phyloP scores from a whole-genome alignment of 2,888 invertebrate genomes.

The Acronicta alni region DNA sequence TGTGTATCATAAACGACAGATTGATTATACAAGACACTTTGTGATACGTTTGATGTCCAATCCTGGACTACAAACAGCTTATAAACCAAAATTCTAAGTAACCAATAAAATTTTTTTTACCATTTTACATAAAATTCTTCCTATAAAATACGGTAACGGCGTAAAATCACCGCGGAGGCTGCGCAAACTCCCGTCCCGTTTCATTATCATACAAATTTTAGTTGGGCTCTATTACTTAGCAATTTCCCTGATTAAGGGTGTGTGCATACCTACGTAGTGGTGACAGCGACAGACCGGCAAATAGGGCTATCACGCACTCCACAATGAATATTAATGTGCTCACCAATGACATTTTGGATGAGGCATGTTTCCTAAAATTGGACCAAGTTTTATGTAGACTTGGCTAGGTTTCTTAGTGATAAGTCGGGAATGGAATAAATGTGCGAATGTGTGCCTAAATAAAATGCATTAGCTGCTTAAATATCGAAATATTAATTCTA shows the following conservation, averaged over 20 bases:
- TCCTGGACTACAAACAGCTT: too few relatives aligned
- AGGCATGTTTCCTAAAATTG: conserved; percentile 56
- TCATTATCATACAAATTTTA: conserved; percentile 81
- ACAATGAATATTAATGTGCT: conserved; percentile 81
- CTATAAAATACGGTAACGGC: conserved; percentile 30
- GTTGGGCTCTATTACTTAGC: conserved; percentile 78
- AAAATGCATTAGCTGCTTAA: not conserved
- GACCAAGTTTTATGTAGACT: conserved; percentile 53
- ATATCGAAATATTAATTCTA: not conserved
- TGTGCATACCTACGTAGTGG: conserved; percentile 67
- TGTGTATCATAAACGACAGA: too few relatives aligned
- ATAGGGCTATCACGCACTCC: conserved; percentile 75
- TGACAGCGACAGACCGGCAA: conserved; percentile 78
- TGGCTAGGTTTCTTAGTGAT: conserved; percentile 7
- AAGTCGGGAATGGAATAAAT: conserved; percentile 2
- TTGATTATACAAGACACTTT: too few relatives aligned
- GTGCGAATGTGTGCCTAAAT: not conserved
- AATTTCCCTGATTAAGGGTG: conserved; percentile 82
- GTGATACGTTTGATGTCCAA: too few relatives aligned
- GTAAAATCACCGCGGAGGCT: conserved; percentile 63
- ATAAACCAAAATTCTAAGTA: too few relatives aligned
- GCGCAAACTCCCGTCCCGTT: conserved; percentile 61
- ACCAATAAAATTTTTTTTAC: not conserved
- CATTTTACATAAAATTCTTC: conserved; percentile 5
- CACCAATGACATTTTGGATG: conserved; percentile 72